Evolutionary conservation across 2,888 invertebrate species (phyloP), one percentile per base, ranked within the genome.

Genomic region (Lycaena phlaeas): DNA sequence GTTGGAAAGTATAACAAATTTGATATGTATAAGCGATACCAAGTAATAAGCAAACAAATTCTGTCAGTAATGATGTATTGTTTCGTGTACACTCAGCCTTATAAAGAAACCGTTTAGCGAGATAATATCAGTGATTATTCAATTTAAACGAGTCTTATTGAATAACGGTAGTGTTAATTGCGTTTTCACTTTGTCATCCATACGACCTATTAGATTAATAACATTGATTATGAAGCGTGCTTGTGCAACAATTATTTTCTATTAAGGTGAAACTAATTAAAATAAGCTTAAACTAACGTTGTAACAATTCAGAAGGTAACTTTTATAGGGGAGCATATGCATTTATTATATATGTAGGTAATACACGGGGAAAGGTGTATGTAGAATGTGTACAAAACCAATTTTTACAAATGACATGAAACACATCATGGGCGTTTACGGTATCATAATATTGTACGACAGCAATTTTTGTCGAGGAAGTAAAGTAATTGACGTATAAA

Each of bases 71-170:
- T n/a, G 18, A 34, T 6, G 22, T 22, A 22, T 22, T 22, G 22
- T 22, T 27, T 11, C 27, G 27, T 48, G 45, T 50, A 44, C 37
- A 40, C 41, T 30, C 31, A 40, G 38, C 43, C 52, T 57, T 53
- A 59, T 58, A 58, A 57, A 56, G 49, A 44, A 31, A 37, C 38
- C 44, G 49, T 57, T 59, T 66, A 69, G 72, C 64, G 57, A 68
- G 67, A 73, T 74, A 72, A 74, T 71, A 63, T 66, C 63, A 59
- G 54, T 59, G 64, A 62, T 70, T 67, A 65, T 62, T 61, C 70
- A 64, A 60, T 68, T 64, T 61, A 57, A 59, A 62, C 54, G 56
- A 50, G 59, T 56, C 63, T 65, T 63, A 74, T 73, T 72, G 65
- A 62, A 65, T 68, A 61, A 66, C 59, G 49, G 52, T 57, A 46